Evolutionary conservation across 2,113 vertebrate genomes (phyloP).

Genomic region (Himantopus leucocephalus): DNA sequence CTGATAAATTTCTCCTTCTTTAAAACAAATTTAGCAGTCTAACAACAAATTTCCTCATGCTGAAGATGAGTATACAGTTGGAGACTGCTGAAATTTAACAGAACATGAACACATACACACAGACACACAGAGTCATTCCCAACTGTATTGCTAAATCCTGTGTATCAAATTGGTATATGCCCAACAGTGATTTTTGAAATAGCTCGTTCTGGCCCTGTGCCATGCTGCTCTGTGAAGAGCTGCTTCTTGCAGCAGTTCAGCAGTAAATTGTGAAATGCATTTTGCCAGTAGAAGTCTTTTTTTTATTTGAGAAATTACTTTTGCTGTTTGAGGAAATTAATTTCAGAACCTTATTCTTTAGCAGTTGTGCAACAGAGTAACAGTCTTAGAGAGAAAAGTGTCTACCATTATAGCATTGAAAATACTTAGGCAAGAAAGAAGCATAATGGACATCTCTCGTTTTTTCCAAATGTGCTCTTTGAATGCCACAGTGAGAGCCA

Average conservation of each 20-base stretch:
- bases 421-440: constrained; percentile 19
- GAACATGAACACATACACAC: neutral
- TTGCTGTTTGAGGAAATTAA: constrained; percentile 6
- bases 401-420: neutral
- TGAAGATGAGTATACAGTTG: neutral
- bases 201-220: neutral
- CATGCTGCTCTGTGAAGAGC: constrained; percentile 9
- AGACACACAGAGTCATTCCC: neutral
- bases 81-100: neutral
- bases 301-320: constrained; percentile 16
- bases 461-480: neutral
- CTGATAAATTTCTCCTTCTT: neutral
- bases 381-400: neutral
- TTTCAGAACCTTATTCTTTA: constrained; percentile 14
- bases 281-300: neutral
- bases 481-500: neutral
- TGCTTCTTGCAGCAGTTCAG: neutral
- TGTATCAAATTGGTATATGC: constrained; percentile 13
- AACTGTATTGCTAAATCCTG: neutral
- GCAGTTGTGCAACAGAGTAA: neutral
- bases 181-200: constrained; percentile 16
- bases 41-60: neutral
- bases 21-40: neutral
- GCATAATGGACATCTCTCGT: neutral
- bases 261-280: constrained; percentile 18